phyloP scores from a whole-genome alignment of 2,797 vertebrate genomes.

The Microcaecilia unicolor region DNA sequence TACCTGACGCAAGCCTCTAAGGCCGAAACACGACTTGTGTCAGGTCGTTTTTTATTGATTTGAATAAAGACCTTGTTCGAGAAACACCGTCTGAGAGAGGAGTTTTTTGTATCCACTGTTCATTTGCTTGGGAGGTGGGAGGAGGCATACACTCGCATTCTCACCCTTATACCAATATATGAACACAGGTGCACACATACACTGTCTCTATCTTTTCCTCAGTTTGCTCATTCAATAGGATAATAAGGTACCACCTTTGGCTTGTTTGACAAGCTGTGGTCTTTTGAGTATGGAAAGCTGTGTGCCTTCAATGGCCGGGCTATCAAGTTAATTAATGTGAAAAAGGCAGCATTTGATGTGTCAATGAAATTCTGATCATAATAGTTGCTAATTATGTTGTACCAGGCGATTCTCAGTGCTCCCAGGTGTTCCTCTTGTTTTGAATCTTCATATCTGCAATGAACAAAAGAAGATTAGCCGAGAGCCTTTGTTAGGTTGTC shows the following conservation, averaged over 20 bases:
- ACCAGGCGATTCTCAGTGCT: conserved; percentile 39
- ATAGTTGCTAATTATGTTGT: conserved; percentile 66
- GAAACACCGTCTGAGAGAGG: too few species aligned
- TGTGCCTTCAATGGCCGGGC: conserved; percentile 38
- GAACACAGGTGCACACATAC: too few species aligned
- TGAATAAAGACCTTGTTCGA: too few species aligned
- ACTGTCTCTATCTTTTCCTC: too few species aligned
- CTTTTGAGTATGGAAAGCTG: conserved; percentile 23
- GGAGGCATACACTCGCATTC: too few species aligned
- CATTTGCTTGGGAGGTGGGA: too few species aligned
- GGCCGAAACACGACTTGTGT: too few species aligned
- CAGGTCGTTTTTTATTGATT: too few species aligned
- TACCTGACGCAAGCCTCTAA: too few species aligned
- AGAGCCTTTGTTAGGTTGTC: too few species aligned
- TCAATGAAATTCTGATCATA: conserved; percentile 61
- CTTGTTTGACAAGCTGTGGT: conserved; percentile 46
- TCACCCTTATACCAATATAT: too few species aligned
- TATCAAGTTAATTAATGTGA: conserved; percentile 63
- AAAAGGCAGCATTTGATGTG: conserved; percentile 59
- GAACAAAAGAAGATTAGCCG: conserved; percentile 14
- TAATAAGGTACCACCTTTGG: conserved; percentile 41
- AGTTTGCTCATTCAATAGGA: conserved; percentile 28
- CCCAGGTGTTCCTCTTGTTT: conserved; percentile 44
- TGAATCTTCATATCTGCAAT: conserved; percentile 34
- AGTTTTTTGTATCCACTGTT: too few species aligned